These are phyloP conservation scores for Erebia epiphron DNA, from an alignment of 2,888 invertebrate genomes.

Conservation along the genomic window DNA sequence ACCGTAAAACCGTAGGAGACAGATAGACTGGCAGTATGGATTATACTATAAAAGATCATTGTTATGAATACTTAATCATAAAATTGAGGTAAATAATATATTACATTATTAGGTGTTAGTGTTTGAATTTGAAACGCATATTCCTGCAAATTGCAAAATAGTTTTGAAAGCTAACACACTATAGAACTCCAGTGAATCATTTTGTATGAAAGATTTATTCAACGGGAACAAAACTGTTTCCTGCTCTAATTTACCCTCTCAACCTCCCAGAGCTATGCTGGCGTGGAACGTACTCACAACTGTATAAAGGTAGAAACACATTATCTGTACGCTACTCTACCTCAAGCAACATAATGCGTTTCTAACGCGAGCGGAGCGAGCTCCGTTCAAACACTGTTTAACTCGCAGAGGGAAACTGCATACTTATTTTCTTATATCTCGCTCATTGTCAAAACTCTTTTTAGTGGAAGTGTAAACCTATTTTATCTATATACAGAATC, in stretches of 20 bases:
- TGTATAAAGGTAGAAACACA: background rate
- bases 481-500: no score
- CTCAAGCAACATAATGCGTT: no score
- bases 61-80: no score
- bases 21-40: background rate
- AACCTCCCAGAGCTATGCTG: constrained; percentile 20
- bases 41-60: no score
- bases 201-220: constrained; percentile 24
- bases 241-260: constrained; percentile 29
- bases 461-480: no score
- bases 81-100: background rate
- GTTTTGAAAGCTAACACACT: constrained; percentile 8
- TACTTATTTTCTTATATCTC: no score
- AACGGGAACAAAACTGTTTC: constrained; percentile 29
- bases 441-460: no score
- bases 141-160: background rate
- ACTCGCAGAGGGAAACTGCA: no score
- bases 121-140: constrained; percentile 1
- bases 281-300: constrained; percentile 16
- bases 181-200: constrained; percentile 11
- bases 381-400: no score
- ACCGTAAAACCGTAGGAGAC: background rate
- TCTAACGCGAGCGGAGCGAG: no score
- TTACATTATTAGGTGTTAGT: no score
- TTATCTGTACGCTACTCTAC: no score